Percentiles rank a stretch among this genome's conserved stretches.
Conservation (phyloP, 2,113 vertebrate species). For the Platanista minor region DNA sequence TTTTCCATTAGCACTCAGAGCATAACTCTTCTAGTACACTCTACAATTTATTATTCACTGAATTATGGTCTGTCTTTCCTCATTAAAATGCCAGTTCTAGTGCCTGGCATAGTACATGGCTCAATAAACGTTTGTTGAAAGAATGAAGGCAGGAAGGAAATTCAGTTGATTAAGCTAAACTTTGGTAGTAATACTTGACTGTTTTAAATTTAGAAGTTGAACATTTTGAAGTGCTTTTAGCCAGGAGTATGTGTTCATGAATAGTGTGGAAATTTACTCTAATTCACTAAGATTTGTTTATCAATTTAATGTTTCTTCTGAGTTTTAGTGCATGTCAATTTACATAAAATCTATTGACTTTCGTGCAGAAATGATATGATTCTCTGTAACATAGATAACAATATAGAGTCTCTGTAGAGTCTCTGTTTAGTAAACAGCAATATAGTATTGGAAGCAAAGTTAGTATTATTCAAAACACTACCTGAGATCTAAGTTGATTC, state of each 20-base stretch:
- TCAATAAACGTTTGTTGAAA: background rate
- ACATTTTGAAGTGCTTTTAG: background rate
- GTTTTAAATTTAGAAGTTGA: slow-evolving; percentile 14
- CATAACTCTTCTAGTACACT: background rate
- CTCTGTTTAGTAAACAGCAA: background rate
- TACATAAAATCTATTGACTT: background rate
- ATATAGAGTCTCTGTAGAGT: background rate
- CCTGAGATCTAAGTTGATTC: background rate
- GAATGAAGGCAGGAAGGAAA: background rate
- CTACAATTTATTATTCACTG: background rate
- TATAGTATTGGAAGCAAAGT: background rate
- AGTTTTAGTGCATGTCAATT: background rate
- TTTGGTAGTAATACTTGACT: background rate
- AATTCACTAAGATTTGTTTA: background rate
- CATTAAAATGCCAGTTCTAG: background rate
- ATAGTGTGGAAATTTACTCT: background rate
- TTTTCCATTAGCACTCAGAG: background rate
- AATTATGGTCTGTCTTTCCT: background rate
- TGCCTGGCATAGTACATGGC: background rate
- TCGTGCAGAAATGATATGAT: background rate
- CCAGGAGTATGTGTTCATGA: background rate
- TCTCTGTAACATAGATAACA: background rate
- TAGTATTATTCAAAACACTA: background rate
- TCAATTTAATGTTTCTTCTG: background rate
- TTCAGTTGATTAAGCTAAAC: background rate